Evolutionary conservation across 2,888 invertebrate species (phyloP).

Genomic region (Drosophila eohydei): DNA sequence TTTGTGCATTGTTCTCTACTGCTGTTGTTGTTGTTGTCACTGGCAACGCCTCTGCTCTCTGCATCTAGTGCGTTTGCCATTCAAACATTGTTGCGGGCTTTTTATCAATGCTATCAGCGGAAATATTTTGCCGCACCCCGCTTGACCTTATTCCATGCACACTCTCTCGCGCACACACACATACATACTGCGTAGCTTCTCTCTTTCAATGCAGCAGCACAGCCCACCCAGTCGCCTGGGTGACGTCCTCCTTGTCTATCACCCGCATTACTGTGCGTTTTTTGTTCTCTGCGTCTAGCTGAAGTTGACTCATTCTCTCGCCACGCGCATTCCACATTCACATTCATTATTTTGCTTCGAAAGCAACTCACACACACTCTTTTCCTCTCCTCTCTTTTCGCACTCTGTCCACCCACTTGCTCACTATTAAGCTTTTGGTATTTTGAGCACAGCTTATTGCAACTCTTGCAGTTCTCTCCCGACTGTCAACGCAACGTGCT

Average conservation of each 20-base stretch:
- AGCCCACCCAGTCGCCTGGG: conserved; percentile 16
- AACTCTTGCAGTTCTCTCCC: conserved; percentile 9
- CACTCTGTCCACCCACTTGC: conserved; percentile 6
- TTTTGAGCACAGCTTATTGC: conserved; percentile 13
- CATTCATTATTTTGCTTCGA: conserved; percentile 5
- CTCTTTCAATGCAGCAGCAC: conserved; percentile 26
- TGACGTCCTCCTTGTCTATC: conserved; percentile 27
- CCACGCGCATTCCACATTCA: conserved; percentile 30
- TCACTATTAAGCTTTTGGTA: conserved; percentile 4
- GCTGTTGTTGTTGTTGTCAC: conserved; percentile 19
- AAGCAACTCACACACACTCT: background rate
- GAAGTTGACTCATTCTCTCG: conserved; percentile 59
- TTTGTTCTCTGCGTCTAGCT: background rate
- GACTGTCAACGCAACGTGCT: conserved; percentile 10
- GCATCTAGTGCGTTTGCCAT: conserved; percentile 27
- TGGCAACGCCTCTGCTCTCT: conserved; percentile 51
- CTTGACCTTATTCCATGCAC: conserved; percentile 65
- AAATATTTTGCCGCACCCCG: conserved; percentile 78
- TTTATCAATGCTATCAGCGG: conserved; percentile 70
- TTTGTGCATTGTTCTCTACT: conserved; percentile 34
- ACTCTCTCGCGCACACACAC: background rate
- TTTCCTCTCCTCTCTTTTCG: background rate
- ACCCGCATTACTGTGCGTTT: conserved; percentile 35
- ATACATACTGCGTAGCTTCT: conserved; percentile 23
- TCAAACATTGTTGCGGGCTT: conserved; percentile 43